Evolutionary conservation across 2,113 vertebrate genomes (phyloP), one percentile per base, ranked within the genome.

Genomic region (Eubucco bourcierii): DNA sequence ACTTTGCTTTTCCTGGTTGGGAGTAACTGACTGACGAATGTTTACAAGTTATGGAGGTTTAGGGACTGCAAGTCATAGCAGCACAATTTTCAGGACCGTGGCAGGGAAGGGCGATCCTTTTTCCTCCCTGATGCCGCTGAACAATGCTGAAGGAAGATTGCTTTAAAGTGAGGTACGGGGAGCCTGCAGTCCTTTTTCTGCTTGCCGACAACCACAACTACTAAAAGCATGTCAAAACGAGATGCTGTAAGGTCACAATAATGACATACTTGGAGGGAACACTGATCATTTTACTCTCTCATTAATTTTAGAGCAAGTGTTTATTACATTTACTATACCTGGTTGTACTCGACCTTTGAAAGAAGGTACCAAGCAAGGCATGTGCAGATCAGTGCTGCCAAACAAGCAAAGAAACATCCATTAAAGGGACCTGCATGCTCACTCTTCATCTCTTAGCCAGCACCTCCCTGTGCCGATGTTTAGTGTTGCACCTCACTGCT

Each of bases 351-450:
- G 58, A 29, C 2, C 0, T 58, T 18, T 66, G 24, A 75, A 18
- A 72, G 24, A 33, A 61, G 25, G 8, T 67, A 58, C 23, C 55
- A 64, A 44, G 24, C 17, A 39, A 34, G 4, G 14, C 25, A 23
- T 0, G 0, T 24, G 12, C 58, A 59, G 34, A 47, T 46, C 73
- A 68, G 3, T 3, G 1, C 37, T 2, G 4, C 34, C 29, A 34
- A 76, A 8, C 10, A 41, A 67, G 44, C 24, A 75, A 64, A 83
- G 18, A 31, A 33, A 53, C 20, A 53, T 10, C 7, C 19, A 8
- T 33, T 70, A 21, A 37, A 46, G 65, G 24, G 19, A 56, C 19
- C 27, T 13, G 4, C 6, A 2, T 28, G 31, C 10, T 81, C 11
- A 29, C 17, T 7, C 11, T 58, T 53, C 72, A 34, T 33, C 11